These are phyloP conservation scores for Sphaeridia pumilis DNA, from an alignment of 2,888 invertebrate species.

Conservation along the genomic window DNA sequence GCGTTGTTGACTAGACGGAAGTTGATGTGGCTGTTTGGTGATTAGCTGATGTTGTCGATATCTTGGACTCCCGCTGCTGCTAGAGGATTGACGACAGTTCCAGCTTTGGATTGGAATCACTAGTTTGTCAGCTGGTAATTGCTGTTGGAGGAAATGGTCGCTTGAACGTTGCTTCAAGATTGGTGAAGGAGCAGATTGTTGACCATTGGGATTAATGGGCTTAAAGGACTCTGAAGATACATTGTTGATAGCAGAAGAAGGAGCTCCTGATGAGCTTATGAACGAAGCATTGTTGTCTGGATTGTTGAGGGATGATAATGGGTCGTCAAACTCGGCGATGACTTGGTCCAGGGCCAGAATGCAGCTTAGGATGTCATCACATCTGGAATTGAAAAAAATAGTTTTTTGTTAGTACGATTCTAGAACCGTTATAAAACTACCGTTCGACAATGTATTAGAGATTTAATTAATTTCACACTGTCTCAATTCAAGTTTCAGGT, in stretches of 20 bases:
- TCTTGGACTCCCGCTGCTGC: too few species aligned
- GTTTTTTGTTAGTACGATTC: too few species aligned
- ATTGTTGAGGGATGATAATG: constrained; percentile 13
- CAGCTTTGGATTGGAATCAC: neutral
- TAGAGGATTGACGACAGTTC: neutral
- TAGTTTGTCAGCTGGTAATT: neutral
- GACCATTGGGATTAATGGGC: neutral
- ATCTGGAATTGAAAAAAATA: constrained; percentile 22
- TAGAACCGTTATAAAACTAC: too few species aligned
- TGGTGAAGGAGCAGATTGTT: neutral
- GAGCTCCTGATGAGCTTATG: constrained; percentile 2
- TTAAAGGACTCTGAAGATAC: neutral
- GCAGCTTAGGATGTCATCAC: constrained; percentile 35
- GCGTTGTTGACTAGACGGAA: too few species aligned
- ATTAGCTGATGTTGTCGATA: too few species aligned
- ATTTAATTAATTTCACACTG: too few species aligned
- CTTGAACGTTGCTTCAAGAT: too few species aligned
- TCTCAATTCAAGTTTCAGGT: too few species aligned
- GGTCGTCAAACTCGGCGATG: constrained; percentile 35
- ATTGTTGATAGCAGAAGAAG: neutral
- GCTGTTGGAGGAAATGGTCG: neutral
- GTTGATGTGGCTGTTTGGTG: too few species aligned
- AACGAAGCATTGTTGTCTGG: too few species aligned
- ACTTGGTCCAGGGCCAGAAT: constrained; percentile 36
- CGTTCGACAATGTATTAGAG: too few species aligned